Percentiles rank a stretch among this genome's conserved stretches.
Evolutionary conservation across 53 echinoderm and acorn worm species (phyloP).

Genomic region (Holothuria leucospilota): DNA sequence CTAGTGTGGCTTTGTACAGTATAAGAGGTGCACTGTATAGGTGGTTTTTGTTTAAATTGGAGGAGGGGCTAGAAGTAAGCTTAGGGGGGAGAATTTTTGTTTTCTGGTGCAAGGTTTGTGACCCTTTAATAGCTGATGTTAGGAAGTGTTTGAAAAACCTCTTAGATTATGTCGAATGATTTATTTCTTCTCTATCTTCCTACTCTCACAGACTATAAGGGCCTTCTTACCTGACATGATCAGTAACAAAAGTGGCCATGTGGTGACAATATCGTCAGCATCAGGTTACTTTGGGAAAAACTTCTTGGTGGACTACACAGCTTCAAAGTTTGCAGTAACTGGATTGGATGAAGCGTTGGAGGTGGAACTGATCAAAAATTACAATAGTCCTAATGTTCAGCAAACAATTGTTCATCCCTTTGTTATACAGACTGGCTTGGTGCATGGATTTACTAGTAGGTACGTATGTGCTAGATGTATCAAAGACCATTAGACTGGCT

Average conservation of each 20-base stretch:
- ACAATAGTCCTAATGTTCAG: slow-evolving; percentile 46
- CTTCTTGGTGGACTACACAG: slow-evolving; percentile 67
- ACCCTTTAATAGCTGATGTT: too few species aligned
- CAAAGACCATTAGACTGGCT: too few species aligned
- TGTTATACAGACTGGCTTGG: slow-evolving; percentile 72
- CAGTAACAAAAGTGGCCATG: slow-evolving; percentile 70
- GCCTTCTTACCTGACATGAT: slow-evolving; percentile 78
- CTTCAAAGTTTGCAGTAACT: slow-evolving; percentile 71
- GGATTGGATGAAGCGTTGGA: slow-evolving; percentile 73
- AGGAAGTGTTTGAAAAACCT: too few species aligned
- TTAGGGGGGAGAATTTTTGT: too few species aligned
- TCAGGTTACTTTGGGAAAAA: slow-evolving; percentile 66
- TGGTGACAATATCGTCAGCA: slow-evolving; percentile 69
- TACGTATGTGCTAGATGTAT: not conserved
- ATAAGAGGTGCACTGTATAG: too few species aligned
- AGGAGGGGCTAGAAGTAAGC: too few species aligned
- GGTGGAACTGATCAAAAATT: slow-evolving; percentile 52
- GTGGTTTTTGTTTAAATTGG: too few species aligned
- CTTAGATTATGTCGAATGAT: not conserved
- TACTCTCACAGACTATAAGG: slow-evolving; percentile 63
- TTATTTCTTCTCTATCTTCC: not conserved
- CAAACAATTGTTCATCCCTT: slow-evolving; percentile 75
- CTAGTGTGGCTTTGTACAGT: too few species aligned
- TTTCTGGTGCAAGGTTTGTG: too few species aligned
- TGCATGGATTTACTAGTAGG: slow-evolving; percentile 58